Evolutionary conservation across 2,797 vertebrate species (phyloP).

Genomic region (Trematomus bernacchii): DNA sequence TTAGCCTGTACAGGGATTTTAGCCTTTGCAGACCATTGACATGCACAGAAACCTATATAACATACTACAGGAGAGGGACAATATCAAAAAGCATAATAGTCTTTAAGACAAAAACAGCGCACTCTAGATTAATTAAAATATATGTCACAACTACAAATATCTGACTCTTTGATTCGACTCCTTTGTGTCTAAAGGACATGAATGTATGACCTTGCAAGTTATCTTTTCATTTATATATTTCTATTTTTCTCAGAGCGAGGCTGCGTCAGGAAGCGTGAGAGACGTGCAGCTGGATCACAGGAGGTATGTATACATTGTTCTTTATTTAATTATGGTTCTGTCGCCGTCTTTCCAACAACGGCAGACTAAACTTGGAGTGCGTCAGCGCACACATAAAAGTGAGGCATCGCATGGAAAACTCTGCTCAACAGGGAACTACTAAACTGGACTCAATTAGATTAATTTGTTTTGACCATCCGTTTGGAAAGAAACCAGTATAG

Average conservation of each 20-base stretch:
- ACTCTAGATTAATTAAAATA: no score
- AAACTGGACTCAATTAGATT: slow-evolving; percentile 12
- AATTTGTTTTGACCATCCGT: slow-evolving; percentile 37
- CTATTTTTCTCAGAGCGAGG: slow-evolving; percentile 78
- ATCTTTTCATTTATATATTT: background rate
- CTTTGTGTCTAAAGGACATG: background rate
- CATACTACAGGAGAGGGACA: no score
- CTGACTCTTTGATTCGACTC: no score
- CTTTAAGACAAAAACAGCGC: no score
- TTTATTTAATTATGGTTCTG: background rate
- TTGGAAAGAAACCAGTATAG: slow-evolving; percentile 24
- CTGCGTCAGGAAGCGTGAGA: slow-evolving; percentile 65
- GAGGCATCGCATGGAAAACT: background rate
- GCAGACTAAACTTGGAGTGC: background rate
- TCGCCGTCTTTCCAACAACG: background rate
- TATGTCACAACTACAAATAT: no score
- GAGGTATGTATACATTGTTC: slow-evolving; percentile 76
- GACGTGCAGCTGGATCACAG: slow-evolving; percentile 77
- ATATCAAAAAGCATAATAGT: no score
- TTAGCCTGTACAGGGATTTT: no score
- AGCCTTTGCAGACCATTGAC: no score
- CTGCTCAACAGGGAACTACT: background rate
- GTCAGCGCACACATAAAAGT: background rate
- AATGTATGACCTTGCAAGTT: background rate
- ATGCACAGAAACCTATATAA: no score